phyloP scores from a whole-genome alignment of 2,797 vertebrate genomes.

The Tamandua tetradactyla region DNA sequence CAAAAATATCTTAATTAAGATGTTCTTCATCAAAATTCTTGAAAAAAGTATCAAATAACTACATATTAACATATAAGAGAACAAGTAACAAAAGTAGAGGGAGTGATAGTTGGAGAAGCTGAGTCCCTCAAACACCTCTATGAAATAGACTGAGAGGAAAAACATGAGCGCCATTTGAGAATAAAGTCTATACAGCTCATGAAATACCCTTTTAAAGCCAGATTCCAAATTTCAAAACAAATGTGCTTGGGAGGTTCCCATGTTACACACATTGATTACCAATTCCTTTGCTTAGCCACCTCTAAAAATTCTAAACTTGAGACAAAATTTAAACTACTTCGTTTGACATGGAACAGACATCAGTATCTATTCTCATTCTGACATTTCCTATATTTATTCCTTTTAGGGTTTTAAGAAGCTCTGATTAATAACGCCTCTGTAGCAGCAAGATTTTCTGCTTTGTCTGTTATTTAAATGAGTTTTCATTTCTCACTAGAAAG shows the following conservation, averaged over 20 bases:
- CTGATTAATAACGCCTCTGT: background rate
- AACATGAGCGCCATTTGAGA: background rate
- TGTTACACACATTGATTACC: background rate
- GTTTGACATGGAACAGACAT: conserved; percentile 33
- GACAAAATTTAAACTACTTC: conserved; percentile 19
- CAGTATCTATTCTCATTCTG: background rate
- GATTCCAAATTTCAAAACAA: conserved; percentile 41
- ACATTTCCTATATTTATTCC: background rate
- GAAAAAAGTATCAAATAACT: background rate
- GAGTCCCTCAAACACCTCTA: background rate
- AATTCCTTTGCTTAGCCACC: background rate
- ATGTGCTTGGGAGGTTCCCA: background rate
- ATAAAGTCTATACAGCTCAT: background rate
- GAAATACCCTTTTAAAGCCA: conserved; percentile 22
- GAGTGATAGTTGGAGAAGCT: background rate
- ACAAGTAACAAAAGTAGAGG: background rate
- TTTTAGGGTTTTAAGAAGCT: conserved; percentile 14
- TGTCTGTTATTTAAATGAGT: conserved; percentile 17
- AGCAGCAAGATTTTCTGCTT: conserved; percentile 6
- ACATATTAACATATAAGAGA: background rate
- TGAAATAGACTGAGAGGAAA: background rate
- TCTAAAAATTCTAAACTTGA: conserved; percentile 28
- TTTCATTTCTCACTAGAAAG: conserved; percentile 26
- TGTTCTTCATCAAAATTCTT: background rate
- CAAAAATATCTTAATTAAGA: background rate